Conservation (phyloP, 1,140 invertebrate species). For the Aphis craccivora region DNA sequence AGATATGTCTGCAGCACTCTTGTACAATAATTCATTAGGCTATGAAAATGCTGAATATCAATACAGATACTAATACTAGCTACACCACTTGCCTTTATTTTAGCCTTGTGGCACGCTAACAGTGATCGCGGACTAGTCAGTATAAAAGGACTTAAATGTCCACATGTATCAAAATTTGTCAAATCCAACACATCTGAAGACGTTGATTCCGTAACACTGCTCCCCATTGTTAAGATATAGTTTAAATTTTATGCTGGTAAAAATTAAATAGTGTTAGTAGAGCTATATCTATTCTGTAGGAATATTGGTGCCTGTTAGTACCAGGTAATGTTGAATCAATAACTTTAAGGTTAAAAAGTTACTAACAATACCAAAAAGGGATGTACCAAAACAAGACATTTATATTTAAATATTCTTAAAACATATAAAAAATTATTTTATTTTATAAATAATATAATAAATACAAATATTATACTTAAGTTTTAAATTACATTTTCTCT, state of each 20-base stretch:
- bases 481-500: neutral
- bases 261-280: conserved; percentile 33
- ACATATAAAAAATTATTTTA: conserved; percentile 50
- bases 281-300: neutral
- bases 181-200: conserved; percentile 54
- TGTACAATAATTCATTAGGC: conserved; percentile 64
- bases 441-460: conserved; percentile 54
- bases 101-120: conserved; percentile 67
- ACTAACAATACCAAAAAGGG: neutral
- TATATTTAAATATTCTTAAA: neutral
- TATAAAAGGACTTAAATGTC: conserved; percentile 64
- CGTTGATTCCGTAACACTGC: conserved; percentile 52
- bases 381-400: neutral
- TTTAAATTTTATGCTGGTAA: neutral
- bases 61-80: neutral
- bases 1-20: conserved; percentile 61
- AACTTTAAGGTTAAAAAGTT: conserved; percentile 10
- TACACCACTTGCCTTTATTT: conserved; percentile 65
- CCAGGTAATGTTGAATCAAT: conserved; percentile 47
- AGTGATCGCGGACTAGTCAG: conserved; percentile 69
- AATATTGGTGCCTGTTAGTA: conserved; percentile 33
- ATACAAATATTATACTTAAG: conserved; percentile 42
- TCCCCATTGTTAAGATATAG: conserved; percentile 28
- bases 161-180: conserved; percentile 40
- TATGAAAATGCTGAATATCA: conserved; percentile 59